A percentile compares a stretch with the other conserved stretches of the same genome.
phyloP scores from a whole-genome alignment of 2,113 vertebrate genomes.

The Fukomys damarensis region DNA sequence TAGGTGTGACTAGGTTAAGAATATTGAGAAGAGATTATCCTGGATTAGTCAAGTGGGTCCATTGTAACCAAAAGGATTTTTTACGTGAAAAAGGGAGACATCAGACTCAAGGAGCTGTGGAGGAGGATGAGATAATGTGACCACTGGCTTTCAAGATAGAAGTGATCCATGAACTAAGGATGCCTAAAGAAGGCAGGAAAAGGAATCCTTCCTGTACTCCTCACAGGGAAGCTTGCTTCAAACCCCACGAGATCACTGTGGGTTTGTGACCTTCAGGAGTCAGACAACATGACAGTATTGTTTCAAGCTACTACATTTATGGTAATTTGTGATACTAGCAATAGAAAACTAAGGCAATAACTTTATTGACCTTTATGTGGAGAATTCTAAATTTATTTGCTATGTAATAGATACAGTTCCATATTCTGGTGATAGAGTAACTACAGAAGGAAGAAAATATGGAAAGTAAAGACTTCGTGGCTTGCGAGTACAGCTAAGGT shows the following conservation, averaged over 20 bases:
- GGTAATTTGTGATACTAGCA: not conserved
- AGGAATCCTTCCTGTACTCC: not conserved
- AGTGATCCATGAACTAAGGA: not conserved
- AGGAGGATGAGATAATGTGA: not conserved
- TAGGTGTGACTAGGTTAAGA: not conserved
- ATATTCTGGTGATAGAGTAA: not conserved
- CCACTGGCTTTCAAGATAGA: not conserved
- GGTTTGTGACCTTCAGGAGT: not conserved
- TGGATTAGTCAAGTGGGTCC: not conserved
- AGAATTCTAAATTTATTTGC: not conserved
- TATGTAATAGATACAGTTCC: not conserved
- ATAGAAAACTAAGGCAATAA: not conserved
- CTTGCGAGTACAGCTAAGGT: not conserved
- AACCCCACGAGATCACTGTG: not conserved
- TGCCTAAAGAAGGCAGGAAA: not conserved
- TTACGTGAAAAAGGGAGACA: not conserved
- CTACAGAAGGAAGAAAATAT: not conserved
- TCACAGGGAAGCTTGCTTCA: not conserved
- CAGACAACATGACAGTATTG: not conserved
- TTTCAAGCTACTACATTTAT: not conserved
- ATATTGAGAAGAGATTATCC: not conserved
- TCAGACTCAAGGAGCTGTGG: not conserved
- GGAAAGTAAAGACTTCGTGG: not conserved
- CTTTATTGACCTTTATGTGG: not conserved
- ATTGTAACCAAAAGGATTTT: not conserved